A percentile compares a stretch with the other conserved stretches of the same genome.
Conservation (phyloP, 2,888 invertebrate species). For the Morpho achilles region DNA sequence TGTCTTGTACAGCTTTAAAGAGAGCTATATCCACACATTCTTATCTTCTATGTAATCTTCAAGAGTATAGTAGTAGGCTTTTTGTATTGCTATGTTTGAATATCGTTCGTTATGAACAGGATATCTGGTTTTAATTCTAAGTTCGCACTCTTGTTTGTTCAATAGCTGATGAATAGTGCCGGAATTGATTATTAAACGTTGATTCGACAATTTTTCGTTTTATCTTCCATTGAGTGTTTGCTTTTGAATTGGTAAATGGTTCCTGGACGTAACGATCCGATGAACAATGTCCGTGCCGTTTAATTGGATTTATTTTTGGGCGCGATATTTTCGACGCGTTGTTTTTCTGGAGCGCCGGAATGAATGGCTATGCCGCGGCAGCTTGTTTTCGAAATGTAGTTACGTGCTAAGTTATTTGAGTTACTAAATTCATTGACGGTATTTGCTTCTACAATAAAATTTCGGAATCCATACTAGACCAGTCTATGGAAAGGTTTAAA, state of each 20-base stretch:
- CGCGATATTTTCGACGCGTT: slow-evolving; percentile 26
- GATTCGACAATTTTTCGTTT: slow-evolving; percentile 61
- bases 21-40: no score
- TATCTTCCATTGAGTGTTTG: slow-evolving; percentile 41
- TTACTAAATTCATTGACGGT: slow-evolving; percentile 13
- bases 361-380: slow-evolving; percentile 24
- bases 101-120: no score
- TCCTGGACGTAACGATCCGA: slow-evolving; percentile 39
- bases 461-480: no score
- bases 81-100: no score
- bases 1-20: no score
- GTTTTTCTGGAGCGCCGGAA: slow-evolving; percentile 27
- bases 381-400: slow-evolving; percentile 22
- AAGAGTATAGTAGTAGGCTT: no score
- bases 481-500: no score
- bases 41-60: no score
- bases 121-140: no score
- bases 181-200: slow-evolving; percentile 62
- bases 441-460: no score
- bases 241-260: slow-evolving; percentile 46
- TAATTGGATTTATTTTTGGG: slow-evolving; percentile 46
- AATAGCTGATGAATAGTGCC: slow-evolving; percentile 35
- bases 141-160: slow-evolving; percentile 30
- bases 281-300: slow-evolving; percentile 40
- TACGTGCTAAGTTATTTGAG: slow-evolving; percentile 23